Evolutionary conservation across 2,797 vertebrate species (phyloP), one percentile per base, ranked within the genome.

Genomic region (Falco naumanni): DNA sequence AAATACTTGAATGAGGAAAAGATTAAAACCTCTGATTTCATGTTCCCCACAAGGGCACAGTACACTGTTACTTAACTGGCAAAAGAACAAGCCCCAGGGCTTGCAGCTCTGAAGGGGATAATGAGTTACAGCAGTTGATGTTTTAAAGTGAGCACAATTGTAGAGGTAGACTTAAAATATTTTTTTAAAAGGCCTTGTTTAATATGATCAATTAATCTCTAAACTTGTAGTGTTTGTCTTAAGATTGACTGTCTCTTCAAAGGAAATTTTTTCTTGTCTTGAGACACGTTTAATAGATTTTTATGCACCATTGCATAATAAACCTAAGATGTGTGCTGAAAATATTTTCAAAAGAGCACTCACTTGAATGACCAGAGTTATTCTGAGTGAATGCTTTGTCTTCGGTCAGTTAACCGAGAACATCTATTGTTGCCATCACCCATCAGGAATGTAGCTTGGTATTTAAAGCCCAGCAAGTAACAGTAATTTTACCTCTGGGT

Each of bases 41-140:
- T 93, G 95, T 65, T 94, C 96, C 39, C 91, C 94, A 50, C 75
- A 79, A 50, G 79, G 57, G 45, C 94, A 97, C 64, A 79, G 81
- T 56, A 53, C 6, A 2, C 63, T 94, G 57, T 75, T 94, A 90
- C 76, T 93, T 83, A 48, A 84, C 91, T 56, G 87, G 74, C 33
- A 89, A 94, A 78, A 95, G 87, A 63, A 84, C 83, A 72, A 95
- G 84, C 47, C 60, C 81, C 51, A 66, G 74, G 70, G 79, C 77
- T 37, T 92, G 76, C 68, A 95, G 19, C 63, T 41, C 63, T 41
- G 83, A 96, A 72, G 84, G 57, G n/a, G 87, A 96, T 85, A 97
- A 89, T 37, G 91, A 95, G 48, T 64, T 95, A 57, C 93, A 97
- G 66, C 88, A 92, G 87, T 54, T 93, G 63, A 86, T 63, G 22